A percentile compares a stretch with the other conserved stretches of the same genome.
Conservation (phyloP, 2,797 vertebrate genomes). For the Argya squamiceps region DNA sequence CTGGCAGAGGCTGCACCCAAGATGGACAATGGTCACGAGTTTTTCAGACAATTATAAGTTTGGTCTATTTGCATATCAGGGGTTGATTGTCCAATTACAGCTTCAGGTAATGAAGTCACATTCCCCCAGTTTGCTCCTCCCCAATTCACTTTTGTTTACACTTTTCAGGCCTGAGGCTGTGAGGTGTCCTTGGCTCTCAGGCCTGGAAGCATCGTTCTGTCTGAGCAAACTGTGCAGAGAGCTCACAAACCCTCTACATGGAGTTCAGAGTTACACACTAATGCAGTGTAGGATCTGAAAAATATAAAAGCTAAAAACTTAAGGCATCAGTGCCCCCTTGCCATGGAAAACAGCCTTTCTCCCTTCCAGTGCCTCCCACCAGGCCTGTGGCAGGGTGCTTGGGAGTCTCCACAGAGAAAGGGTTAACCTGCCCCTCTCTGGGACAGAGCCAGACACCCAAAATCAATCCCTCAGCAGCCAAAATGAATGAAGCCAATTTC, state of each 20-base stretch:
- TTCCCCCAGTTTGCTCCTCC: neutral
- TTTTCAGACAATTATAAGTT: accelerated
- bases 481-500: neutral
- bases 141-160: too few species aligned
- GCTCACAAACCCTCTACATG: neutral
- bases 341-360: neutral
- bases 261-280: neutral
- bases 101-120: neutral
- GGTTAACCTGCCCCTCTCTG: neutral
- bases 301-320: accelerated
- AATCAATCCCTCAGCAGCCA: neutral
- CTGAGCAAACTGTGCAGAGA: neutral
- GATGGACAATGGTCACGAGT: accelerated
- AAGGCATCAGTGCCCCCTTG: neutral
- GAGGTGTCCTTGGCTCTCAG: neutral
- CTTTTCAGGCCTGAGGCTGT: neutral
- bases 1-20: neutral
- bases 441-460: neutral
- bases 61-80: neutral
- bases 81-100: neutral
- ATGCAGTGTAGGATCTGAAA: neutral
- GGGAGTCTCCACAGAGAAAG: neutral
- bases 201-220: neutral
- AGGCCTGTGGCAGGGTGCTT: accelerated
- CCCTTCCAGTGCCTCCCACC: neutral